Conservation (phyloP, 37 sponge, comb jelly and placozoan genomes). For the Ianthella basta region DNA sequence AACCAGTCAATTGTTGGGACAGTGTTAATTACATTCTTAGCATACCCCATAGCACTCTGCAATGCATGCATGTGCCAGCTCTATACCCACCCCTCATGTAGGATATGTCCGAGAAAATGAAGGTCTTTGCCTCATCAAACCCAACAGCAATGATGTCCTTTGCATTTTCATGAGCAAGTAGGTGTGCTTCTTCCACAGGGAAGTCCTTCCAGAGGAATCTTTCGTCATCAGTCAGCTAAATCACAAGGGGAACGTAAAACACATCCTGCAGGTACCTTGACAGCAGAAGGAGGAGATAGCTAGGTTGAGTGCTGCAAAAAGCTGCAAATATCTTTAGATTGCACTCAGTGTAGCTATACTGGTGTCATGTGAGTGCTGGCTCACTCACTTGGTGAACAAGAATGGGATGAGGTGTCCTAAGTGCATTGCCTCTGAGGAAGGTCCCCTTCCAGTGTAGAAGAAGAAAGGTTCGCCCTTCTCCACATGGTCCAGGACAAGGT, state of each 20-base stretch:
- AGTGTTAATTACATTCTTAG: no score
- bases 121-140: slow-evolving; percentile 88
- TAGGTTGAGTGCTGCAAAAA: no score
- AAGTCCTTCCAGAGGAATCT: slow-evolving; percentile 93
- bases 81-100: slow-evolving; percentile 64
- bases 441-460: slow-evolving; percentile 90
- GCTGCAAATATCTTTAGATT: no score
- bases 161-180: slow-evolving; percentile 82
- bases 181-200: slow-evolving; percentile 75
- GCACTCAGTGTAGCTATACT: neutral
- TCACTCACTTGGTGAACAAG: slow-evolving; percentile 86
- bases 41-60: no score
- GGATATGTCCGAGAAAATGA: slow-evolving; percentile 87
- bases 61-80: no score
- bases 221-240: slow-evolving; percentile 95
- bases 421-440: slow-evolving; percentile 89
- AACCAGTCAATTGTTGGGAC: no score
- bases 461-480: slow-evolving; percentile 84
- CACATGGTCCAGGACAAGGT: slow-evolving; percentile 57
- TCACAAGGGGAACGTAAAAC: slow-evolving; percentile 89
- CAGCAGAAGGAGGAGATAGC: no score
- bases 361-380: no score
- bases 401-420: slow-evolving; percentile 90
- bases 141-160: slow-evolving; percentile 96
- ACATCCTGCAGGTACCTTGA: slow-evolving; percentile 87